A percentile compares a stretch with the other conserved stretches of the same genome.
Conservation (phyloP, 1,140 invertebrate genomes). For the Lysiphlebus fabarum region DNA sequence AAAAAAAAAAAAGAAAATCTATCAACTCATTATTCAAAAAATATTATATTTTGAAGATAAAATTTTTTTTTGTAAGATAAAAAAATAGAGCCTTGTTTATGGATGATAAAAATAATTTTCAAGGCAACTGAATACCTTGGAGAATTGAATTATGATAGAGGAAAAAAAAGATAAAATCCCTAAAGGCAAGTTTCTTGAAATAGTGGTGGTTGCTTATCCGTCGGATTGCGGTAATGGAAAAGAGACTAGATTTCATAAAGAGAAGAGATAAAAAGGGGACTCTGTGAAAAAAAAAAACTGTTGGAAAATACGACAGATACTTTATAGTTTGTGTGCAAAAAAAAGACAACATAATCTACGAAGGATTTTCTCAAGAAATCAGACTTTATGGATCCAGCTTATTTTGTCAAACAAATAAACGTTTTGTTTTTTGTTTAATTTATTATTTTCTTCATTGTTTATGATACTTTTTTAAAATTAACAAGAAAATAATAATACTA, state of each 20-base stretch:
- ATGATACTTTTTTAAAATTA: constrained; percentile 6
- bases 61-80: not conserved
- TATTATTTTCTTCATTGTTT: not conserved
- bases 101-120: constrained; percentile 19
- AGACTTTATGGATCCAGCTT: constrained; percentile 6
- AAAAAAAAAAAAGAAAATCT: not conserved
- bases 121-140: constrained; percentile 23
- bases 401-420: constrained; percentile 7
- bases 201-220: constrained; percentile 40
- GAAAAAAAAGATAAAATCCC: not conserved
- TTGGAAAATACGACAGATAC: constrained; percentile 28
- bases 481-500: no score
- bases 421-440: constrained; percentile 5
- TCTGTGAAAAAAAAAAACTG: constrained; percentile 11
- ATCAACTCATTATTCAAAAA: no score
- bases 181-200: not conserved
- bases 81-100: constrained; percentile 10
- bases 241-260: constrained; percentile 19
- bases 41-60: not conserved
- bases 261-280: constrained; percentile 23
- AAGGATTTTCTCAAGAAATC: constrained; percentile 35
- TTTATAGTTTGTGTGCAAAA: constrained; percentile 40
- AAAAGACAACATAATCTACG: constrained; percentile 42
- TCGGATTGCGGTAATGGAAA: constrained; percentile 45
- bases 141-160: constrained; percentile 21